Base-by-base conservation (phyloP, 2,888 invertebrate species). In the Galeopsomyia nigrocyanea region DNA sequence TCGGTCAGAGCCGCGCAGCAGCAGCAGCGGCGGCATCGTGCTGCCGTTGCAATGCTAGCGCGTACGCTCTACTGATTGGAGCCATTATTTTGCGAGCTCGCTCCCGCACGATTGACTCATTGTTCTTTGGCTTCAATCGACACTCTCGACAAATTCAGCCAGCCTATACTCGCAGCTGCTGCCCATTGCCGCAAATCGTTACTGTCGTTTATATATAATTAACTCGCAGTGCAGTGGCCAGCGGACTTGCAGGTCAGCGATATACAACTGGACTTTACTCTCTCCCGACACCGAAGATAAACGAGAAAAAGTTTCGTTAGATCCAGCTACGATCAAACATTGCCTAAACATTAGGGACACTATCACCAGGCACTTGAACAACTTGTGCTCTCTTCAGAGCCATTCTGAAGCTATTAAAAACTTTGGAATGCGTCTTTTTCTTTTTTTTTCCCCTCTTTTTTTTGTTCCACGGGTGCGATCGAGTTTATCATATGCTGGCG, bases 331-430 rank as follows among this genome's bases (percentile, higher is more conserved):
- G 39, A 39, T 39, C 39, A 10, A 10, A 39, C 39, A 9, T 60
- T 47, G 55, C 21, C 51, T 46, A 56, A 47, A 65, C 65, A 56
- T 65, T 56, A 56, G 53, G 16, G 53, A 13, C 13, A 39, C 13
- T 39, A 39, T 39, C 39, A 7, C 39, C 7, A 39, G 13, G 39
- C 26, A 26, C 26, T 39, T 39, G 39, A 13, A 7, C 13, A 39
- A 13, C 10, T 39, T 39, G 13, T 46, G 13, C 19, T 39, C 51
- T 50, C 49, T 39, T 22, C 19, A 39, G 19, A 68, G 60, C 31
- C 61, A 61, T 68, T 53, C 49, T 50, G 22, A 68, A 47, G 26
- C 68, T 53, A 46, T 68, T 53, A 61, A 51, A 60, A 68, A 68
- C 31, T 68, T 61, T 17, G 53, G 17, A 61, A 68, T 61, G 50